Evolutionary conservation across 2,113 vertebrate genomes (phyloP).

Genomic region (Pangasianodon hypophthalmus): DNA sequence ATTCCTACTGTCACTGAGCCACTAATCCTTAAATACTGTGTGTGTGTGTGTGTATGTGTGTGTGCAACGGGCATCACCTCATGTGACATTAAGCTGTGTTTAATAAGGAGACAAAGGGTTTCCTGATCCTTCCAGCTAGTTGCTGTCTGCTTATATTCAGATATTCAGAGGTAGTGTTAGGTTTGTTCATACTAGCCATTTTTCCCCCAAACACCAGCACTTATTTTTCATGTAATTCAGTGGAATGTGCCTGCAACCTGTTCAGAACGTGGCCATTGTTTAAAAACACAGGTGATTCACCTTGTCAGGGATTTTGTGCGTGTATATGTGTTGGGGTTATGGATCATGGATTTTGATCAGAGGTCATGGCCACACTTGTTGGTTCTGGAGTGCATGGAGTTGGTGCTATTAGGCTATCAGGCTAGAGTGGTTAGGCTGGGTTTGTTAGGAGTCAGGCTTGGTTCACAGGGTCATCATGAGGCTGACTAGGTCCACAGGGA

Average conservation of each 20-base stretch:
- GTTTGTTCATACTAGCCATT: background rate
- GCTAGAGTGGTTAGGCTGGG: background rate
- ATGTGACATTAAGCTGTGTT: slow-evolving; percentile 16
- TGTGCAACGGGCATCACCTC: background rate
- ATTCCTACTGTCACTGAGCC: background rate
- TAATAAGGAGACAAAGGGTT: background rate
- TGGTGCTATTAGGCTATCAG: background rate
- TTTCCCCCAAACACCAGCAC: background rate
- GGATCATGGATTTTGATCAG: background rate
- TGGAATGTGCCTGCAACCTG: background rate
- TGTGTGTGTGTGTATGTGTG: background rate
- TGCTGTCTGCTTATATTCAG: background rate
- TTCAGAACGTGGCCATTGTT: background rate
- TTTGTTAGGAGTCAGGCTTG: background rate
- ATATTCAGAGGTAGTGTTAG: background rate
- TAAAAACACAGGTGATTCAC: background rate
- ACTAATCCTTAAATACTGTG: background rate
- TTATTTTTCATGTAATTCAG: background rate
- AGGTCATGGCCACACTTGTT: background rate
- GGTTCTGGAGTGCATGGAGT: no score
- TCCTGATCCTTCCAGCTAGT: slow-evolving; percentile 2
- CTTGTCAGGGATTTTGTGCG: background rate
- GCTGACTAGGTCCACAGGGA: background rate
- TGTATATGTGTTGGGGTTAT: background rate
- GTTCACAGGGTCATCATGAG: background rate